Conservation (phyloP, 2,888 invertebrate species). For the Aleiodes leptofemur region DNA sequence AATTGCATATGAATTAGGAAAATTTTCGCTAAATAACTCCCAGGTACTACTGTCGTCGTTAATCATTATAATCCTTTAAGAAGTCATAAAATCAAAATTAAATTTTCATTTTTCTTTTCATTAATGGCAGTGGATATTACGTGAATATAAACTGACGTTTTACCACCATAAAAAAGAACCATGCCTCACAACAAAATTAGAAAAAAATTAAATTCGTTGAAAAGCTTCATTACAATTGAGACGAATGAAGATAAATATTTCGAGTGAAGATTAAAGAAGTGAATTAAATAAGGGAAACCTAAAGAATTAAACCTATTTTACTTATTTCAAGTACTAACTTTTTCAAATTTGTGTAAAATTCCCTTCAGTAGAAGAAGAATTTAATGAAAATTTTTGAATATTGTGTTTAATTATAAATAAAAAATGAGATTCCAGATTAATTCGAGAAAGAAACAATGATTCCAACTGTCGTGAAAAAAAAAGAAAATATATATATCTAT, state of each 20-base stretch:
- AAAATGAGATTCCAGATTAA: not conserved
- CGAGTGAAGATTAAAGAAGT: not conserved
- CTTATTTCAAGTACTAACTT: constrained; percentile 4
- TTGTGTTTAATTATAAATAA: constrained; percentile 11
- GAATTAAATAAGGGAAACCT: constrained; percentile 2
- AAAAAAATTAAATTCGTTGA: not conserved
- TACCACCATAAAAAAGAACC: not conserved
- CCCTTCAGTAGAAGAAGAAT: too few species aligned
- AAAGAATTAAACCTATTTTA: not conserved
- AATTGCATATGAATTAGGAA: not conserved
- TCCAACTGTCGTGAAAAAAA: not conserved
- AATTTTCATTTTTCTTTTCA: not conserved
- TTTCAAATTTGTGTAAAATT: not conserved
- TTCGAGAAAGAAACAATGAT: not conserved
- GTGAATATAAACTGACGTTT: constrained; percentile 12
- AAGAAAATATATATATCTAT: not conserved
- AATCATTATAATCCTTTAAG: not conserved
- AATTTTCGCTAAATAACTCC: not conserved
- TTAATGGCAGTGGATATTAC: constrained; percentile 23
- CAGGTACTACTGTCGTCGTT: not conserved
- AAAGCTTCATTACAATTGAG: not conserved
- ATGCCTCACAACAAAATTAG: not conserved
- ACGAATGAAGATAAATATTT: not conserved
- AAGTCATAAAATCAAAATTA: not conserved
- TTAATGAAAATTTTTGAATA: too few species aligned